Percentiles rank a stretch among this genome's conserved stretches.
These are phyloP conservation scores for Bombyx huttoni DNA, from an alignment of 2,888 invertebrate species.

Conservation along the genomic window DNA sequence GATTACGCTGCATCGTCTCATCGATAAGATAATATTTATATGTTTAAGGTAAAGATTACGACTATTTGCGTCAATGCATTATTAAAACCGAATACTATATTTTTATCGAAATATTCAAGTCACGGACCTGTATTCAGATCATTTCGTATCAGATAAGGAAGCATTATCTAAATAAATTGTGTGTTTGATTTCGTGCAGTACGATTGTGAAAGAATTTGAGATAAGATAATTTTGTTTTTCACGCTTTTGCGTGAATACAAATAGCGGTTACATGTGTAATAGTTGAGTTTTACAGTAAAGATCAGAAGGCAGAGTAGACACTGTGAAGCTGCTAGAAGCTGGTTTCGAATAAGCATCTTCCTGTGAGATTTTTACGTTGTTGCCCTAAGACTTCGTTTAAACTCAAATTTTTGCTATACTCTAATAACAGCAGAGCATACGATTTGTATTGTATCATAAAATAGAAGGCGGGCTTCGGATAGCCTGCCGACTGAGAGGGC, in stretches of 20 bases:
- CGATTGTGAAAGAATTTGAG: background rate
- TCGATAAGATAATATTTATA: background rate
- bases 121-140: slow-evolving; percentile 15
- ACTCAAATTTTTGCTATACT: no score
- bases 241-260: background rate
- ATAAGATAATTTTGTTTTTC: background rate
- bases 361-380: no score
- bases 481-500: no score
- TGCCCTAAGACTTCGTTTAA: no score
- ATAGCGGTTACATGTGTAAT: background rate
- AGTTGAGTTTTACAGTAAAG: no score
- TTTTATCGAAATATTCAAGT: slow-evolving; percentile 11
- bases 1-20: slow-evolving; percentile 1
- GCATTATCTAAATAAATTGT: background rate
- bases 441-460: no score
- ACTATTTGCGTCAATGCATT: slow-evolving; percentile 14
- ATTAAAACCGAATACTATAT: slow-evolving; percentile 5
- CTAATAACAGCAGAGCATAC: no score
- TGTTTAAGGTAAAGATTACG: slow-evolving; percentile 6
- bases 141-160: slow-evolving; percentile 6
- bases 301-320: no score
- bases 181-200: background rate
- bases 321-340: no score
- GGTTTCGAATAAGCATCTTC: no score
- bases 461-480: no score